Percentiles rank a stretch among this genome's conserved stretches.
phyloP scores from a whole-genome alignment of 2,113 vertebrate species.

The Antidorcas marsupialis region DNA sequence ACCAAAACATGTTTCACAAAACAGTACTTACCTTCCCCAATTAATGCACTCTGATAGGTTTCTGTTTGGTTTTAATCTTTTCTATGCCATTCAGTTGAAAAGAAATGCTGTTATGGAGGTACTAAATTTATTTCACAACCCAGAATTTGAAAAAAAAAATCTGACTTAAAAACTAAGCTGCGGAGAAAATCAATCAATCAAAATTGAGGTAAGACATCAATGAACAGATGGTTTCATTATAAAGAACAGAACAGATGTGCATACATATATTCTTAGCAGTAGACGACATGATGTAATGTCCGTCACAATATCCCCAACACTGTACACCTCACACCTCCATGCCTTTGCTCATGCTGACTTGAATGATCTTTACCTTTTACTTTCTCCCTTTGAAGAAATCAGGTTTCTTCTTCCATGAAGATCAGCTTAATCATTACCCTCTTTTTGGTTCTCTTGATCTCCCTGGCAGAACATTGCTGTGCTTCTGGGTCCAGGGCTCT shows the following conservation, averaged over 20 bases:
- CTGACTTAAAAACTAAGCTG: not conserved
- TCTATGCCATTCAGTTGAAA: not conserved
- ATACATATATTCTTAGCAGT: not conserved
- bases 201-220: not conserved
- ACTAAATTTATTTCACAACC: not conserved
- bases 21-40: not conserved
- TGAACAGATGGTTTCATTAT: not conserved
- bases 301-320: not conserved
- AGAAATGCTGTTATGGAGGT: not conserved
- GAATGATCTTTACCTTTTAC: not conserved
- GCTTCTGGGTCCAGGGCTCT: not conserved
- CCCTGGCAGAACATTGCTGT: not conserved
- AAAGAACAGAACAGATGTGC: not conserved
- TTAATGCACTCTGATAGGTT: not conserved
- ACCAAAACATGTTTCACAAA: not conserved
- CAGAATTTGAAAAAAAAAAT: not conserved
- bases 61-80: not conserved
- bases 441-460: not conserved
- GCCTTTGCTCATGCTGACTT: not conserved
- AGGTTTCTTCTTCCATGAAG: not conserved
- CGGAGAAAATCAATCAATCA: not conserved
- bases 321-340: not conserved
- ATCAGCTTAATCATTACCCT: not conserved
- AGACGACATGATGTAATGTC: not conserved
- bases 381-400: not conserved